These are phyloP conservation scores for Auanema sp. DNA, from an alignment of 2,888 invertebrate species.

Conservation along the genomic window DNA sequence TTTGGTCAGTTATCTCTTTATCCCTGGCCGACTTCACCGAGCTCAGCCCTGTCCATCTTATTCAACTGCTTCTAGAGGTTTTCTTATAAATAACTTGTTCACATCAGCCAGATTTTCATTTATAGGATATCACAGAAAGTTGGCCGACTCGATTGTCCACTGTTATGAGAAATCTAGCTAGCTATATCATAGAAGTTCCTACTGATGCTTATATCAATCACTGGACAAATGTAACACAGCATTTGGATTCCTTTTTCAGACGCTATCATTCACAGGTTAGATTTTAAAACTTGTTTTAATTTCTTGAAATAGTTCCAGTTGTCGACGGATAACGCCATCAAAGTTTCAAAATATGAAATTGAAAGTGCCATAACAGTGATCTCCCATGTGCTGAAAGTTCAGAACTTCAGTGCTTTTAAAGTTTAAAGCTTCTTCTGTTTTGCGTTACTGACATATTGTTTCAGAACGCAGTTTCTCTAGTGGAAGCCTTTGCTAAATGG, in stretches of 20 bases:
- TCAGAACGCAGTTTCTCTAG: conserved; percentile 82
- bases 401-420: conserved; percentile 80
- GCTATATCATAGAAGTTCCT: conserved; percentile 80
- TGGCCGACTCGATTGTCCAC: conserved; percentile 79
- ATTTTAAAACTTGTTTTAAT: background rate
- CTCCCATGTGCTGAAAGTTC: conserved; percentile 76
- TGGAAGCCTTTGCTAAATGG: conserved; percentile 94
- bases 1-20: conserved; percentile 90
- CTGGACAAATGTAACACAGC: conserved; percentile 81
- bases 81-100: too few species aligned
- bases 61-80: conserved; percentile 84
- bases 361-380: conserved; percentile 67
- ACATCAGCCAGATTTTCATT: background rate
- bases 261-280: conserved; percentile 58
- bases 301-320: conserved; percentile 25
- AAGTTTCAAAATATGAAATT: conserved; percentile 59
- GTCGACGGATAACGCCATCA: conserved; percentile 30
- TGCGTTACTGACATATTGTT: conserved; percentile 12
- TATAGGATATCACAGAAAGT: conserved; percentile 76
- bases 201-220: conserved; percentile 75
- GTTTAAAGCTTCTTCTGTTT: conserved; percentile 65
- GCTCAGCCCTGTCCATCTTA: conserved; percentile 87
- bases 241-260: conserved; percentile 84
- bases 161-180: conserved; percentile 86
- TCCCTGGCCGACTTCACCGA: conserved; percentile 94